A percentile compares a stretch with the other conserved stretches of the same genome.
These are phyloP conservation scores for Thalassoma bifasciatum DNA, from an alignment of 2,113 vertebrate genomes.

Conservation along the genomic window DNA sequence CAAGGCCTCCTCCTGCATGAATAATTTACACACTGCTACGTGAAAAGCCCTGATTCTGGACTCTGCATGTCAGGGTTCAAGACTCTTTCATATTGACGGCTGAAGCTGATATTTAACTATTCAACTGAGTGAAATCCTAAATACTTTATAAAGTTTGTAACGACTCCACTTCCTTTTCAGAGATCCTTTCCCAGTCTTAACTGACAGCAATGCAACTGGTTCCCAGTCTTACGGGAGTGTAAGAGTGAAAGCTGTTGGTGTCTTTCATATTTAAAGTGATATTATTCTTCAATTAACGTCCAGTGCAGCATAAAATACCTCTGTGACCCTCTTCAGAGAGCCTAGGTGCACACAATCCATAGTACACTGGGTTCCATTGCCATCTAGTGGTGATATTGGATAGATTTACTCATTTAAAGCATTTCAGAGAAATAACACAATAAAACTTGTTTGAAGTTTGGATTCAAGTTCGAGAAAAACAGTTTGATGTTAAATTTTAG, in stretches of 20 bases:
- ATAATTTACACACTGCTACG: background rate
- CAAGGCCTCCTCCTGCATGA: background rate
- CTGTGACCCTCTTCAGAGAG: background rate
- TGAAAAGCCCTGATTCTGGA: background rate
- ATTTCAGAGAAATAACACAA: background rate
- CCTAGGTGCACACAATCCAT: background rate
- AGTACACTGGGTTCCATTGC: slow-evolving; percentile 29
- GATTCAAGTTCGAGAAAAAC: too few relatives aligned
- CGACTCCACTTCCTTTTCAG: too few relatives aligned
- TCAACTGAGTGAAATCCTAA: background rate
- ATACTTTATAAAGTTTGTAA: too few relatives aligned
- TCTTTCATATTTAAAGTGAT: background rate
- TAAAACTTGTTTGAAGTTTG: too few relatives aligned
- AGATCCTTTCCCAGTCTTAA: too few relatives aligned
- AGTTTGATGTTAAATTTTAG: background rate
- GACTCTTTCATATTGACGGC: background rate
- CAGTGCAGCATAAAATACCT: background rate
- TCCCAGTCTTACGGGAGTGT: too few relatives aligned
- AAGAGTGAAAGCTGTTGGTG: too few relatives aligned
- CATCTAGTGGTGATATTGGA: slow-evolving; percentile 60
- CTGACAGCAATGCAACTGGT: too few relatives aligned
- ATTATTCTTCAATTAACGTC: background rate
- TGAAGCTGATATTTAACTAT: background rate
- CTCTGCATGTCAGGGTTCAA: background rate
- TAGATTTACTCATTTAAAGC: background rate